Base-by-base conservation (phyloP, 2,113 vertebrate species). In the Fulica atra region DNA sequence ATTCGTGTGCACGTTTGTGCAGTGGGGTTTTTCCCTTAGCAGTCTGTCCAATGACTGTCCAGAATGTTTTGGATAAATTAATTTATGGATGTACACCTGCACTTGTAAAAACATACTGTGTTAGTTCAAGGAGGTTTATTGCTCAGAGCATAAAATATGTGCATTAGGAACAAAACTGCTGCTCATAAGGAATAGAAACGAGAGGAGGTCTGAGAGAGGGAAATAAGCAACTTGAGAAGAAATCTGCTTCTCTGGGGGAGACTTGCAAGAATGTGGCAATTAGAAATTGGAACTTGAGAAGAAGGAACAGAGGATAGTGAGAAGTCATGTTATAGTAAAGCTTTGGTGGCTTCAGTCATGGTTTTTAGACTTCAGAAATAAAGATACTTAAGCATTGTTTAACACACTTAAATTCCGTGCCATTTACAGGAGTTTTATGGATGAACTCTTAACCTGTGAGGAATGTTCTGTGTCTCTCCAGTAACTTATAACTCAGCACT, bases 231-330 rank as follows among this genome's bases (percentile, higher is more conserved):
- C 70, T 95, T 65, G 19, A 93, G 66, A 76, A 85, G 88, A 82
- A 87, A 88, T 68, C 72, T 92, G 28, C n/a, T 95, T 95, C 38
- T 66, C 40, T 44, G 50, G 46, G 38, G 56, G 50, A 76, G 60
- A 87, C 65, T 86, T 84, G 81, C 69, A 53, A 84, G 81, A 86
- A 64, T 86, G 53, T 94, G 92, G 77, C 90, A 85, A 88, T 79
- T 95, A 87, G 95, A 92, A 97, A 96, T 94, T 86, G 94, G 96
- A 96, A 93, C 87, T 97, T 87, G 28, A 91, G 73, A 94, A 97
- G 89, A 95, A 89, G 89, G 94, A 93, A 96, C 95, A 94, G 54
- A 60, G 97, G 89, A 86, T 28, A 57, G 56, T 48, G 8, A 86
- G 80, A 81, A 89, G 56, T 82, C 76, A 24, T 91, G 56, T 94